phyloP scores from a whole-genome alignment of 1,140 invertebrate genomes.

The Zaprionus tsacasi region DNA sequence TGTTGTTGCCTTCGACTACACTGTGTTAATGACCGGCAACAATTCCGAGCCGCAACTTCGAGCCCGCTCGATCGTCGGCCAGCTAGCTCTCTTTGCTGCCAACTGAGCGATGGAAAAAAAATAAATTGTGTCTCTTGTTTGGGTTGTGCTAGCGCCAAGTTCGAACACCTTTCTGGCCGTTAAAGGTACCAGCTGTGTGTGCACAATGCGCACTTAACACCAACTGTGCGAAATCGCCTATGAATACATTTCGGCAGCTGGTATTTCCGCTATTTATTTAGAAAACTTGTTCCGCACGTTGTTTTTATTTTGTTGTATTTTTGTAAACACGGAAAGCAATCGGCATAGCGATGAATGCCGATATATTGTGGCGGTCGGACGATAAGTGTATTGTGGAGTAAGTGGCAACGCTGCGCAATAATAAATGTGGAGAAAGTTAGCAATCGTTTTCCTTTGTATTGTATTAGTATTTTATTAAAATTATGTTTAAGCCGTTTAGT shows the following conservation, averaged over 20 bases:
- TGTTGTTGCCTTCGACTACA: conserved; percentile 50
- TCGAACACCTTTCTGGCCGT: conserved; percentile 21
- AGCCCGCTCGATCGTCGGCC: conserved; percentile 15
- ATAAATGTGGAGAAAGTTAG: not conserved
- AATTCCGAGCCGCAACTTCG: conserved; percentile 6
- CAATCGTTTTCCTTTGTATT: not conserved
- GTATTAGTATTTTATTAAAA: not conserved
- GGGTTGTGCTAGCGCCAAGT: conserved; percentile 13
- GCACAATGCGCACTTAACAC: conserved; percentile 24
- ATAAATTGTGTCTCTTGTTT: conserved; percentile 27
- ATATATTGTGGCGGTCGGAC: conserved; percentile 28
- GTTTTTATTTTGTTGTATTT: conserved; percentile 13
- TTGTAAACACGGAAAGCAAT: conserved; percentile 34
- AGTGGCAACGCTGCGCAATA: conserved; percentile 19
- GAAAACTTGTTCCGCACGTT: conserved; percentile 29
- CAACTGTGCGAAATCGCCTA: conserved; percentile 41
- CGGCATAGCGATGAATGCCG: conserved; percentile 6
- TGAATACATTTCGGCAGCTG: conserved; percentile 63
- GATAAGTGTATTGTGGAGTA: not conserved
- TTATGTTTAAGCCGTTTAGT: no score
- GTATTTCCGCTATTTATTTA: conserved; percentile 27
- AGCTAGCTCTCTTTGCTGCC: conserved; percentile 36
- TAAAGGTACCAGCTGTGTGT: conserved; percentile 44
- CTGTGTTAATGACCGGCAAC: conserved; percentile 50
- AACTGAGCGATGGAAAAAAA: conserved; percentile 9